Conservation (phyloP, 2,888 invertebrate species). For the Argyresthia albistria region DNA sequence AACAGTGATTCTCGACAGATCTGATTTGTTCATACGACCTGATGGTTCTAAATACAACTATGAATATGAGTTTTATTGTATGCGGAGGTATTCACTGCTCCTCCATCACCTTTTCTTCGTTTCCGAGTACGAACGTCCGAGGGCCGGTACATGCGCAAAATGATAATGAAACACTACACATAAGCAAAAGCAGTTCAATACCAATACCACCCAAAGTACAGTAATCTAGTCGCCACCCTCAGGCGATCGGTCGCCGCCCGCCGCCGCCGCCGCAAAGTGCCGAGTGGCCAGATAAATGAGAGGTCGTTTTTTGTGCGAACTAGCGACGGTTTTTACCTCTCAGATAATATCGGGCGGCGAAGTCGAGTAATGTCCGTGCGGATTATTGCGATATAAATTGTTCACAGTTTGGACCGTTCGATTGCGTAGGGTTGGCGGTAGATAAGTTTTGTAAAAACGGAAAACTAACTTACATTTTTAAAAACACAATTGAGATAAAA, state of each 20-base stretch:
- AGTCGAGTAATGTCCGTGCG: constrained; percentile 55
- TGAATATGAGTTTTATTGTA: too few relatives aligned
- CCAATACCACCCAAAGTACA: constrained; percentile 2
- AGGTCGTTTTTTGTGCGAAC: constrained; percentile 66
- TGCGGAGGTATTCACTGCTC: too few relatives aligned
- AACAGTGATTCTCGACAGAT: too few relatives aligned
- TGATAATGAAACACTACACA: neutral
- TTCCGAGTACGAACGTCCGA: too few relatives aligned
- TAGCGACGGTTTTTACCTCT: constrained; percentile 46
- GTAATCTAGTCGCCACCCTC: neutral
- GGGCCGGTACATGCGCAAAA: too few relatives aligned
- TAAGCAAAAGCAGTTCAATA: constrained; percentile 5
- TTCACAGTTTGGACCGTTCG: constrained; percentile 58
- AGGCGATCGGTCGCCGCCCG: constrained; percentile 29
- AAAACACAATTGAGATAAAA: too few relatives aligned
- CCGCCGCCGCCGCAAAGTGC: constrained; percentile 55
- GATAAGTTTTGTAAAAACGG: neutral
- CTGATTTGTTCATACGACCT: too few relatives aligned
- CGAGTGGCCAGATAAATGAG: constrained; percentile 57
- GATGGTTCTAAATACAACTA: too few relatives aligned
- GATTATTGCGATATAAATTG: constrained; percentile 73
- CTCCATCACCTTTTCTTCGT: too few relatives aligned
- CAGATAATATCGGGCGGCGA: constrained; percentile 59
- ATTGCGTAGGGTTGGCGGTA: constrained; percentile 45
- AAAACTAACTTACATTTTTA: too few relatives aligned